Conservation (phyloP, 2,113 vertebrate genomes). For the Riparia riparia region DNA sequence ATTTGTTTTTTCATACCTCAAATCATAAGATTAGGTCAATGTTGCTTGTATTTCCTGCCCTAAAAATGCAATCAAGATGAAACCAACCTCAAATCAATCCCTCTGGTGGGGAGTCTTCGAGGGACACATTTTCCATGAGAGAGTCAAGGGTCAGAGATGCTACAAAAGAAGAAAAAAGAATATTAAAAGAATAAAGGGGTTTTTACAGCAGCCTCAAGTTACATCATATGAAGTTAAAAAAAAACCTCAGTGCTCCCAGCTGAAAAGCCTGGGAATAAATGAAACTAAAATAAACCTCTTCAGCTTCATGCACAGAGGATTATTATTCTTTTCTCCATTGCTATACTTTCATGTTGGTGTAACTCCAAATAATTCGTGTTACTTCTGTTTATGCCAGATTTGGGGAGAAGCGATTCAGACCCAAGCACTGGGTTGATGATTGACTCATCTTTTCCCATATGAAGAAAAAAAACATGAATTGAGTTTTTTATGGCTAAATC, state of each 20-base stretch:
- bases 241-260: background rate
- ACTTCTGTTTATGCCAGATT: background rate
- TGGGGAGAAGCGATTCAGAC: background rate
- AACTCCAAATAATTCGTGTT: background rate
- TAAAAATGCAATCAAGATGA: background rate
- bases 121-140: background rate
- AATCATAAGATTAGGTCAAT: background rate
- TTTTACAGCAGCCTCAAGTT: background rate
- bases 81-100: background rate
- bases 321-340: background rate
- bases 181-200: background rate
- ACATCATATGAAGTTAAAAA: background rate
- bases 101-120: background rate
- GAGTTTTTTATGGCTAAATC: background rate
- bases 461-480: background rate
- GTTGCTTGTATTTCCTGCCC: background rate
- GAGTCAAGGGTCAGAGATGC: background rate
- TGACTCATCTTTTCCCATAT: background rate
- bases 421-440: background rate
- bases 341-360: background rate
- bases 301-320: background rate
- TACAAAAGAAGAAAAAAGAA: background rate
- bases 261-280: conserved; percentile 52
- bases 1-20: background rate
- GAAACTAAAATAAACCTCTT: conserved; percentile 56